A percentile compares a stretch with the other conserved stretches of the same genome.
Conservation (phyloP, 2,797 vertebrate genomes). For the Sardinella longiceps region DNA sequence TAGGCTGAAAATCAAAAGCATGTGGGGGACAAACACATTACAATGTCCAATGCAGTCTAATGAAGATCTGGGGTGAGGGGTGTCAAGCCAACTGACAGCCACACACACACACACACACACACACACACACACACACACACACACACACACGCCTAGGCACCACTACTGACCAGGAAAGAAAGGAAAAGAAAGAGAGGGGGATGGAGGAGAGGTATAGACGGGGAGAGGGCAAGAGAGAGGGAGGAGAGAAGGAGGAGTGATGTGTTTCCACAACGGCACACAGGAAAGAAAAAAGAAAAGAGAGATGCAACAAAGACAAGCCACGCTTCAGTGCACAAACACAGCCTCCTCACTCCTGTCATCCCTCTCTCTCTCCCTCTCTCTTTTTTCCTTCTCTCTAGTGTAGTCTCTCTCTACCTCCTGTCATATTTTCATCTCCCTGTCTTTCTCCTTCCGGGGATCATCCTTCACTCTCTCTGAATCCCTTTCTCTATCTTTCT, state of each 20-base stretch:
- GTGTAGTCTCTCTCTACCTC: not conserved
- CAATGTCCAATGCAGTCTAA: not conserved
- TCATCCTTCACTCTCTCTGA: slow-evolving; percentile 33
- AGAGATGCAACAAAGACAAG: slow-evolving; percentile 22
- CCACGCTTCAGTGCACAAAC: slow-evolving; percentile 46
- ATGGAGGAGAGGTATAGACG: not conserved
- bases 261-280: slow-evolving; percentile 49
- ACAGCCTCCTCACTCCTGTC: slow-evolving; percentile 47
- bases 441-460: not conserved
- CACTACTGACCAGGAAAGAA: slow-evolving; percentile 26
- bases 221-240: slow-evolving; percentile 16
- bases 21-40: not conserved
- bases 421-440: not conserved
- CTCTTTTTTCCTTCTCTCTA: not conserved
- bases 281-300: slow-evolving; percentile 32
- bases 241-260: slow-evolving; percentile 23
- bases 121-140: too few relatives aligned
- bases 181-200: not conserved
- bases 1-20: not conserved
- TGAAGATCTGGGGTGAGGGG: not conserved
- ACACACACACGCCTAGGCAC: not conserved
- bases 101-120: not conserved
- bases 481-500: not conserved
- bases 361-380: slow-evolving; percentile 32
- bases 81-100: not conserved